Evolutionary conservation across 2,888 invertebrate genomes (phyloP), one percentile per base, ranked within the genome.

Genomic region (Miltochrista miniata): DNA sequence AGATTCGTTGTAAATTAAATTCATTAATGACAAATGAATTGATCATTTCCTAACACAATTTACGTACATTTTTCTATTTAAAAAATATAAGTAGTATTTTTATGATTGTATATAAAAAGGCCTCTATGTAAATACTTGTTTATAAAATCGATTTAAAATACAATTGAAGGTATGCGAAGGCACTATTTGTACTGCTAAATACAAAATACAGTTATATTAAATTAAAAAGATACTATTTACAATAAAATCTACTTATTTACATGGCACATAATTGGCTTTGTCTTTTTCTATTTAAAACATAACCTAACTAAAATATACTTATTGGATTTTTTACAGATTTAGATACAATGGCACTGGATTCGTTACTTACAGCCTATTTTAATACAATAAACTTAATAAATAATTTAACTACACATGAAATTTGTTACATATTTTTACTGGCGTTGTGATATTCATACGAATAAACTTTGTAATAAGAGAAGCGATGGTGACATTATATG

Each of bases 251-350:
- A 78, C 72, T 80, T 84, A 85, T 84, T 76, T 85, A 87, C 85
- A 90, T 90, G 90, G 90, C 90, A 90, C 89, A 75, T 79, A 67
- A 70, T 79, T 79, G 79, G 79, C 75, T 83, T 86, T 82, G 74
- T 73, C 58, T 53, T 61, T 68, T 63, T 56, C 59, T 60, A 56
- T 48, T 29, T 30, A 38, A 37, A 51, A 54, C 41, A 54, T 14
- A 56, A 52, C 42, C 46, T 40, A 57, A 50, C 56, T 52, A 51
- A 34, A 67, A 56, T 50, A 59, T 15, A 64, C 49, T n/a, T n/a
- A n/a, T n/a, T 60, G 55, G 59, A 55, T 68, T 67, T 67, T 71
- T 63, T 72, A 71, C 70, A 76, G 58, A 70, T 69, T 62, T 48
- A 44, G 60, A 67, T 68, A 77, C 56, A 68, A 85, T 85, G 84